These are phyloP conservation scores for Scaptodrosophila latifasciaeformis DNA, from an alignment of 2,888 invertebrate species.

Conservation along the genomic window DNA sequence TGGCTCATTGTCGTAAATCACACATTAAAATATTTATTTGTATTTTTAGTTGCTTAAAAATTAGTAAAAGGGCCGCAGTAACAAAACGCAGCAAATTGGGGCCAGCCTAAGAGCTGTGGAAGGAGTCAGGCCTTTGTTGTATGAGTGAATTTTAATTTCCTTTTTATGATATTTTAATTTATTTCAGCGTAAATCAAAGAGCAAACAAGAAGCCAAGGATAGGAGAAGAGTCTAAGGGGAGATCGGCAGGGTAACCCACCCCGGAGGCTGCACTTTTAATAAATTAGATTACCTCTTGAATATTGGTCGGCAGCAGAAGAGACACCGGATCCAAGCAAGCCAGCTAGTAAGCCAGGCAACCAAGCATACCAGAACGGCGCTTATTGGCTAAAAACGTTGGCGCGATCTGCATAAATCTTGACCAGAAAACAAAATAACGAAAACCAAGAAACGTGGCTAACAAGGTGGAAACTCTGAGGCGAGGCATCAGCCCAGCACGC, in stretches of 20 bases:
- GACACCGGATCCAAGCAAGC: too few species aligned
- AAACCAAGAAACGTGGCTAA: constrained; percentile 18
- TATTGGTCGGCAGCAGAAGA: constrained; percentile 64
- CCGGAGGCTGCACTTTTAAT: constrained; percentile 62
- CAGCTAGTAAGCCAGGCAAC: too few species aligned
- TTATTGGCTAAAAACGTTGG: constrained; percentile 39
- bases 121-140: constrained; percentile 43
- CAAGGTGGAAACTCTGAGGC: constrained; percentile 32
- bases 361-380: constrained; percentile 49
- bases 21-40: constrained; percentile 69
- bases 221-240: too few species aligned
- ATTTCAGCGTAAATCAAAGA: constrained; percentile 72
- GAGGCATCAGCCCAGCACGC: constrained; percentile 34
- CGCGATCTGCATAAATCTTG: constrained; percentile 61
- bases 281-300: constrained; percentile 64
- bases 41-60: constrained; percentile 68
- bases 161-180: constrained; percentile 74
- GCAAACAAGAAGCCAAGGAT: constrained; percentile 59
- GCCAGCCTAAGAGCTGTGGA: not conserved
- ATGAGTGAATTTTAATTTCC: constrained; percentile 73
- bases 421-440: constrained; percentile 4
- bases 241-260: constrained; percentile 21
- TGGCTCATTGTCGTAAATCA: constrained; percentile 66
- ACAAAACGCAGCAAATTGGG: not conserved
- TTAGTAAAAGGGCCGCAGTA: constrained; percentile 60